Percentiles rank a stretch among this genome's conserved stretches.
phyloP scores from a whole-genome alignment of 2,113 vertebrate genomes.

The Platichthys stellatus region DNA sequence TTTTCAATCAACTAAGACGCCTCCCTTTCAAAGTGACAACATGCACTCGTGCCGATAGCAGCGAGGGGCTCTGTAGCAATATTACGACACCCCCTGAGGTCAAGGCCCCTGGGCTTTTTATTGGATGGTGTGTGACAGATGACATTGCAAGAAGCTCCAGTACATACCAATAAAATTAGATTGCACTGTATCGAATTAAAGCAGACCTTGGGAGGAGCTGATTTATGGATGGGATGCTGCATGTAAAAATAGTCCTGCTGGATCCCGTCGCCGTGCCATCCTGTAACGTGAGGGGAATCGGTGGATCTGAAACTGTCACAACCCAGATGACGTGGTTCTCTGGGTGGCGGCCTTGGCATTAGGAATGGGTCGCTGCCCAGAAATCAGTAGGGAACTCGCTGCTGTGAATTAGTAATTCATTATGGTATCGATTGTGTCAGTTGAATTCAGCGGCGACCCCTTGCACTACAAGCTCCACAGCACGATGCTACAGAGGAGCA shows the following conservation, averaged over 20 bases:
- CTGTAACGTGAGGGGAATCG: constrained; percentile 14
- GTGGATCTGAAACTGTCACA: constrained; percentile 26
- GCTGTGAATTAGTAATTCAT: constrained; percentile 60
- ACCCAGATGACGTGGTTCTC: neutral
- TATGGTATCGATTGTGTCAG: constrained; percentile 58
- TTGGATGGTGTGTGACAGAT: constrained; percentile 72
- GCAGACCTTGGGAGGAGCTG: constrained; percentile 71
- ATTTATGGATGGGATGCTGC: constrained; percentile 69
- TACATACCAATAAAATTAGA: constrained; percentile 77
- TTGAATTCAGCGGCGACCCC: constrained; percentile 40
- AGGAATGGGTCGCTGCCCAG: constrained; percentile 34
- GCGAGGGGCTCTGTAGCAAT: constrained; percentile 28
- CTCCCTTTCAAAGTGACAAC: constrained; percentile 16
- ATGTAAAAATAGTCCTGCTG: constrained; percentile 60
- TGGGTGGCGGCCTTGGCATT: constrained; percentile 16
- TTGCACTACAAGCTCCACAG: neutral
- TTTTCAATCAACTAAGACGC: constrained; percentile 35
- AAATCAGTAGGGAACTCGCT: constrained; percentile 50
- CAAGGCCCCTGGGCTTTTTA: constrained; percentile 71
- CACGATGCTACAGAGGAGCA: constrained; percentile 34
- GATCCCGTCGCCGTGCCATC: constrained; percentile 33
- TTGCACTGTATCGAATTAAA: constrained; percentile 75
- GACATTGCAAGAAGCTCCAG: constrained; percentile 74
- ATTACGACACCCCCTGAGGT: constrained; percentile 59
- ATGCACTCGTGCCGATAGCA: constrained; percentile 9